Base-by-base conservation (phyloP, 2,888 invertebrate genomes). In the Chymomyza fuscimana region DNA sequence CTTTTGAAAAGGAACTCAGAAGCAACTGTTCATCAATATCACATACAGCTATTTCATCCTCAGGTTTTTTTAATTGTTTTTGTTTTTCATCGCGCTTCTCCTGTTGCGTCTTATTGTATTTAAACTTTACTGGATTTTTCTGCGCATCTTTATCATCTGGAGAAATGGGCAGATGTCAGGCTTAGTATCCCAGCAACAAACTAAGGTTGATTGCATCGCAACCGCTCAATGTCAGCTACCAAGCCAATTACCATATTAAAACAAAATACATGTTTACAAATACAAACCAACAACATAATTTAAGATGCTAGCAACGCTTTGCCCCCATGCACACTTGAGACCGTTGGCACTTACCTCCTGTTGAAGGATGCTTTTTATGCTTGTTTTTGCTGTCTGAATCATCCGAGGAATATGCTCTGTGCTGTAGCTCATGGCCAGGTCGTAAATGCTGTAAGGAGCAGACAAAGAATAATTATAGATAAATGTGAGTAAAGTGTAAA, bases 371-470 rank as follows among this genome's bases (percentile, higher is more conserved):
- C 61, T 71, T 78, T 82, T 72, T 84, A 56, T 83, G 82, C 69
- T 70, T 79, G 52, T 82, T 77, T 46, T 51, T 68, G 56, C 59
- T 72, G 70, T 58, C n/a, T 72, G 80, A 29, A 59, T 81, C 82
- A 56, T 72, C 65, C 60, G 82, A 67, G 15, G 78, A 83, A 50
- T 58, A 19, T 6, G 66, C 77, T 86, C 87, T 87, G 77, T 84
- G 76, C 40, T 72, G 81, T 4, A 76, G 67, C 59, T 72, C 70
- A 25, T 65, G 66, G 62, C 67, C 62, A 52, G 74, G 70, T 54
- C 76, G 69, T 62, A 73, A 52, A 50, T 72, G 71, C 84, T 83
- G 72, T 6, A 51, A 67, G 12, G 15, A 65, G 22, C 7, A 58
- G 5, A 62, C 25, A 65, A 64, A 64, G 16, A 19, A 56, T 46